Base-by-base conservation (phyloP, 1,140 invertebrate species). In the Hirudo medicinalis region DNA sequence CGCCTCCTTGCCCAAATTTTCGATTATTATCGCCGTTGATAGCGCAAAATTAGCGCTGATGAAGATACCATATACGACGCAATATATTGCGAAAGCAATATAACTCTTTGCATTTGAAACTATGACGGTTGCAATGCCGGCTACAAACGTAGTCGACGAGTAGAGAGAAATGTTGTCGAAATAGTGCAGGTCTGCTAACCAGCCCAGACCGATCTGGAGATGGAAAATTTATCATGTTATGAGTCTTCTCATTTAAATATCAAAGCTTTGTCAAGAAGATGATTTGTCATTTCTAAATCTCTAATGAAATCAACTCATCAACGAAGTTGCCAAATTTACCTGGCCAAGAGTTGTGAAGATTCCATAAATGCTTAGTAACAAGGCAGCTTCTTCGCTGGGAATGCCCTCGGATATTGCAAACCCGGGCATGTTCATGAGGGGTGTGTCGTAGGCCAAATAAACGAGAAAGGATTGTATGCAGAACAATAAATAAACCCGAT, bases 11-110 rank as follows among this genome's bases (percentile, higher is more conserved):
- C 57, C 57, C 29, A 63, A 22, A 63, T 63, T 25, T 32, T 63
- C 57, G 2, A 63, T 32, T 22, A 63, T 63, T 11, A 63, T 63
- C 11, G 57, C 57, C 3, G 57, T 63, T 13, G 22, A 63, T 13
- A 63, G 57, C 8, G 57, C 57, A 63, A 25, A 63, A 32, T 63
- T 63, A 20, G 57, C 22, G 57, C 57, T 63, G 57, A 63, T 63
- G 57, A 63, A 63, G 29, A 63, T 32, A 22, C 57, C 57, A 22
- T 25, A 63, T 22, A 32, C 15, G 13, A 63, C 29, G 29, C 22
- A 22, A n/a, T 63, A 63, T 11, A 63, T 9, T 22, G 29, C 9
- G 13, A 63, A 63, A 20, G 22, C 22, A 25, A 20, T 4, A 22
- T 63, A 63, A n/a, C 11, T 63, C 20, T 22, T 63, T 9, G 22